phyloP scores from a whole-genome alignment of 2,113 vertebrate species.

The Gobius niger region DNA sequence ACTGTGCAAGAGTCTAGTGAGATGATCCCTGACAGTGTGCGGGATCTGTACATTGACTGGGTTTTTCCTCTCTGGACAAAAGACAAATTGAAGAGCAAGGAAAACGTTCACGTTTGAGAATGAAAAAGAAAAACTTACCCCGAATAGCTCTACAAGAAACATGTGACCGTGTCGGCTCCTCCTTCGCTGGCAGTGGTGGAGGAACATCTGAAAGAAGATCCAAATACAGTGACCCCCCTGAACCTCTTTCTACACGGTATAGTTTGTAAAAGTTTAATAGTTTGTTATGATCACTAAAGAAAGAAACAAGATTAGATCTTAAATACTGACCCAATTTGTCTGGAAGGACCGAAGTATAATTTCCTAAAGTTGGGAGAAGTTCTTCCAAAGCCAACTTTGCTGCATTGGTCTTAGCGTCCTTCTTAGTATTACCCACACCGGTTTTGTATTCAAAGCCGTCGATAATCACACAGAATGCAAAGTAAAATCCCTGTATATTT shows the following conservation, averaged over 20 bases:
- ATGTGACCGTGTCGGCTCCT: slow-evolving; percentile 16
- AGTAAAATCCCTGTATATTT: slow-evolving; percentile 77
- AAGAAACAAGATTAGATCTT: background rate
- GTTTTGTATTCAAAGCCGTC: slow-evolving; percentile 86
- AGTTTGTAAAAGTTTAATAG: background rate
- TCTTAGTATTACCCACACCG: slow-evolving; percentile 89
- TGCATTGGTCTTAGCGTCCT: slow-evolving; percentile 84
- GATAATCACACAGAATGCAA: slow-evolving; percentile 91
- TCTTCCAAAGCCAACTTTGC: slow-evolving; percentile 86
- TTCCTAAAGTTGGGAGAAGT: slow-evolving; percentile 73
- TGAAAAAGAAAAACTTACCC: slow-evolving; percentile 67
- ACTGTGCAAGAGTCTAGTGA: slow-evolving; percentile 74
- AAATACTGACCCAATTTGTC: slow-evolving; percentile 69
- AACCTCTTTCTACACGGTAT: too few relatives aligned
- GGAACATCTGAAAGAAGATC: slow-evolving; percentile 47
- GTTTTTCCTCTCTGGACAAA: slow-evolving; percentile 73
- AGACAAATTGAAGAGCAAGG: background rate
- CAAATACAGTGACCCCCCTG: background rate
- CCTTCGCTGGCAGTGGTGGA: slow-evolving; percentile 69
- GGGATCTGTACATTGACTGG: slow-evolving; percentile 74
- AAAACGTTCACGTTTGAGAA: background rate
- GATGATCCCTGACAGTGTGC: slow-evolving; percentile 74
- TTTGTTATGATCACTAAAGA: background rate
- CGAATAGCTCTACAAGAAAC: slow-evolving; percentile 56
- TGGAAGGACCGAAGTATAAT: slow-evolving; percentile 29